phyloP scores from a whole-genome alignment of 2,888 invertebrate genomes.

The Rhogogaster chlorosoma region DNA sequence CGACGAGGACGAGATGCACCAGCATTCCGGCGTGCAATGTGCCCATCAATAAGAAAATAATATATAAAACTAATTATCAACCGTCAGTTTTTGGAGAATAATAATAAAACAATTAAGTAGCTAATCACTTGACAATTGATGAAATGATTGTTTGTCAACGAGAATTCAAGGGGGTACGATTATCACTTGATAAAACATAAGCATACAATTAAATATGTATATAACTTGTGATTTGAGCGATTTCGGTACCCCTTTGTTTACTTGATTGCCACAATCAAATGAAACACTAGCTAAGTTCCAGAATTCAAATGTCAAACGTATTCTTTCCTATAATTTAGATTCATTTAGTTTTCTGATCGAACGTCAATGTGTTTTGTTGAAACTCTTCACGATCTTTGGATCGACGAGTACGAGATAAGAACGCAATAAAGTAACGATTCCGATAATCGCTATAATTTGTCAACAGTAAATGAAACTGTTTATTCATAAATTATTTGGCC shows the following conservation, averaged over 20 bases:
- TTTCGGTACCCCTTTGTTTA: constrained; percentile 4
- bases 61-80: constrained; percentile 37
- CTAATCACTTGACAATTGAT: constrained; percentile 36
- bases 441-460: not conserved
- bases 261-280: constrained; percentile 26
- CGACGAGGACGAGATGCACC: constrained; percentile 82
- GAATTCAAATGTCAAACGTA: not conserved
- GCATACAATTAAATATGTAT: not conserved
- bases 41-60: constrained; percentile 85
- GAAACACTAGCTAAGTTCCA: not conserved
- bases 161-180: not conserved
- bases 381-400: not conserved
- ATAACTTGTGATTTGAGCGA: not conserved
- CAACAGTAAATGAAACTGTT: not conserved
- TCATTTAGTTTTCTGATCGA: not conserved
- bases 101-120: constrained; percentile 38
- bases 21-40: constrained; percentile 86
- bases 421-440: not conserved
- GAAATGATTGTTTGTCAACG: not conserved
- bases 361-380: not conserved
- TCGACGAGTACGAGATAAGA: not conserved
- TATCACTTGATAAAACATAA: not conserved
- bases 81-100: constrained; percentile 39
- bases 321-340: constrained; percentile 3
- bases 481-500: not conserved